Conservation (phyloP, 2,113 vertebrate species). For the Climacteris rufus region DNA sequence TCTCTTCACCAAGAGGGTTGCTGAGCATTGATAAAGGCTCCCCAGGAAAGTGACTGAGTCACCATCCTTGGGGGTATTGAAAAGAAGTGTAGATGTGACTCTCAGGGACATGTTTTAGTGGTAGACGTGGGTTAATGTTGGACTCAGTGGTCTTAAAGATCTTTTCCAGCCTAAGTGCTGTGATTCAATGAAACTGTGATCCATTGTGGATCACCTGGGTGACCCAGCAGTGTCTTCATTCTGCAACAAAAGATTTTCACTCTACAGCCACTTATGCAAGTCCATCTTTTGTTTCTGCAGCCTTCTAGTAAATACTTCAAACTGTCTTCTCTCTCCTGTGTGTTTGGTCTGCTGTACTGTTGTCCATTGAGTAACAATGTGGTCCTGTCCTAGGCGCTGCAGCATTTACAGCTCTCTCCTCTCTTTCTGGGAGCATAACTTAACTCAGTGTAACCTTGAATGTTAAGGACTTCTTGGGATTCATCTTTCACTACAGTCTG, state of each 20-base stretch:
- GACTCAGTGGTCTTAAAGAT: not conserved
- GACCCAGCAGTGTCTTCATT: not conserved
- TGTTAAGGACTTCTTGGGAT: not conserved
- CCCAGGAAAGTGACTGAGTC: not conserved
- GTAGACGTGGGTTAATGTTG: not conserved
- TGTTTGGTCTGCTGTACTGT: not conserved
- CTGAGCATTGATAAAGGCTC: not conserved
- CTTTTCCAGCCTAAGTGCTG: not conserved
- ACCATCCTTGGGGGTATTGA: not conserved
- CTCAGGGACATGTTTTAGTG: not conserved
- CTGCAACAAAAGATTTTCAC: not conserved
- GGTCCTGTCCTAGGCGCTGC: not conserved
- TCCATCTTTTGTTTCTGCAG: not conserved
- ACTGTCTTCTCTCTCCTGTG: not conserved
- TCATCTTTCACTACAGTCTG: not conserved
- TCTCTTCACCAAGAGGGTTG: not conserved
- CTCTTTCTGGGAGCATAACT: not conserved
- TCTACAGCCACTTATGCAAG: accelerated
- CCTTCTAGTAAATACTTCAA: not conserved
- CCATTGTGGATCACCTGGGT: not conserved
- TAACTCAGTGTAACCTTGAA: not conserved
- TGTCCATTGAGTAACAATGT: not conserved
- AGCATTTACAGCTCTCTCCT: not conserved
- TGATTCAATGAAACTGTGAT: not conserved
- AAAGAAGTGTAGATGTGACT: not conserved